A percentile compares a stretch with the other conserved stretches of the same genome.
phyloP scores from a whole-genome alignment of 2,888 invertebrate species.

The Acanthoscelides obtectus region DNA sequence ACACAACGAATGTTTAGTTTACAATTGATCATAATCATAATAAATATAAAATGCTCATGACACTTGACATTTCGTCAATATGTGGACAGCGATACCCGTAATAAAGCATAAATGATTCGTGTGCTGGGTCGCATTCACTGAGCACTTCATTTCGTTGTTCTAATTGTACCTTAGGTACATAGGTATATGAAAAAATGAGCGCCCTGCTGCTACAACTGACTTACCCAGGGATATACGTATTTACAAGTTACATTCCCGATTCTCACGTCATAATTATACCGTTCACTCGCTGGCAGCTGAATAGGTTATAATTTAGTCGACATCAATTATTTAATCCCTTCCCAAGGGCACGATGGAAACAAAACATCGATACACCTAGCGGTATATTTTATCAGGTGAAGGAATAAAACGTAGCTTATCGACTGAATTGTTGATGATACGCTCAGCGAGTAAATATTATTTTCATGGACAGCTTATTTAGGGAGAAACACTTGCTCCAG shows the following conservation, averaged over 20 bases:
- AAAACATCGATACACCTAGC: background rate
- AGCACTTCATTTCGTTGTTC: background rate
- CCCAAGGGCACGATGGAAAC: background rate
- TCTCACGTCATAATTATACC: conserved; percentile 3
- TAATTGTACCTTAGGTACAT: background rate
- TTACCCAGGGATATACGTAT: background rate
- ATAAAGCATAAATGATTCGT: background rate
- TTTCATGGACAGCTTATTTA: background rate
- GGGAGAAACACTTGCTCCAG: no score
- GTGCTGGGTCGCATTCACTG: background rate
- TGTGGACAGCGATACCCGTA: background rate
- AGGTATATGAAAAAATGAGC: background rate
- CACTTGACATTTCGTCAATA: background rate
- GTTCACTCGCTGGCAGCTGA: background rate
- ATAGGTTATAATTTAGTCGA: background rate
- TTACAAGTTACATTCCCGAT: background rate
- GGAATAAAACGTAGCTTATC: background rate
- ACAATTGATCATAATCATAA: no score
- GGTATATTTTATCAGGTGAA: background rate
- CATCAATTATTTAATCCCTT: background rate
- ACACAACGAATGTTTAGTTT: no score
- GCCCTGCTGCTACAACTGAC: background rate
- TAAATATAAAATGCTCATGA: background rate
- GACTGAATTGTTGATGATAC: background rate
- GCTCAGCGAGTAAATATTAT: background rate